A percentile compares a stretch with the other conserved stretches of the same genome.
Evolutionary conservation across 53 echinoderm and acorn worm species (phyloP).

Genomic region (Holothuria leucospilota): DNA sequence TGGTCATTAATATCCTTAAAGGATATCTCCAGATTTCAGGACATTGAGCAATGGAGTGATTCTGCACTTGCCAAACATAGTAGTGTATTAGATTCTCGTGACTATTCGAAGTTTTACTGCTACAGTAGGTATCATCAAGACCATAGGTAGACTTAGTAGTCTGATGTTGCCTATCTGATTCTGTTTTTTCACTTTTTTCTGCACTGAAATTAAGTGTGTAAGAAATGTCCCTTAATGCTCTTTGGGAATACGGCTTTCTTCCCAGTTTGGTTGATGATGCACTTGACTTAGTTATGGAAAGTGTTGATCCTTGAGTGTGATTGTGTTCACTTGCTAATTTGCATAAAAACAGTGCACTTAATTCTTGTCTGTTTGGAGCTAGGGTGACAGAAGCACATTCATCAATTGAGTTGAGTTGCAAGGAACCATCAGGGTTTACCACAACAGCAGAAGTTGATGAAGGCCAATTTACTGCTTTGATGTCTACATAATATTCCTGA

Average conservation of each 20-base stretch:
- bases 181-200: not conserved
- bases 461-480: not conserved
- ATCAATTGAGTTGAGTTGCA: not conserved
- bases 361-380: slow-evolving; percentile 15
- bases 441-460: not conserved
- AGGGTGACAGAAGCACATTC: slow-evolving; percentile 9
- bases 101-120: too few species aligned
- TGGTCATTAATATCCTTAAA: not conserved
- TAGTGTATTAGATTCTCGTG: too few species aligned
- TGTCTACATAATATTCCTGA: too few species aligned
- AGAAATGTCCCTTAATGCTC: not conserved
- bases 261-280: too few species aligned
- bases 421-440: not conserved
- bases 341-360: not conserved
- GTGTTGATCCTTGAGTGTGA: too few species aligned
- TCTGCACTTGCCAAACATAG: slow-evolving; percentile 22
- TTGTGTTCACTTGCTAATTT: not conserved
- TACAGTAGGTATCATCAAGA: too few species aligned
- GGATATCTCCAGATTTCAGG: not conserved
- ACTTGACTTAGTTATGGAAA: too few species aligned
- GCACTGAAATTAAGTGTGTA: slow-evolving; percentile 7
- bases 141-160: too few species aligned
- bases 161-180: too few species aligned
- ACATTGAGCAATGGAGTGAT: not conserved
- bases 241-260: too few species aligned